Percentiles rank a stretch among this genome's conserved stretches.
Conservation (phyloP, 2,113 vertebrate species). For the Upupa epops region DNA sequence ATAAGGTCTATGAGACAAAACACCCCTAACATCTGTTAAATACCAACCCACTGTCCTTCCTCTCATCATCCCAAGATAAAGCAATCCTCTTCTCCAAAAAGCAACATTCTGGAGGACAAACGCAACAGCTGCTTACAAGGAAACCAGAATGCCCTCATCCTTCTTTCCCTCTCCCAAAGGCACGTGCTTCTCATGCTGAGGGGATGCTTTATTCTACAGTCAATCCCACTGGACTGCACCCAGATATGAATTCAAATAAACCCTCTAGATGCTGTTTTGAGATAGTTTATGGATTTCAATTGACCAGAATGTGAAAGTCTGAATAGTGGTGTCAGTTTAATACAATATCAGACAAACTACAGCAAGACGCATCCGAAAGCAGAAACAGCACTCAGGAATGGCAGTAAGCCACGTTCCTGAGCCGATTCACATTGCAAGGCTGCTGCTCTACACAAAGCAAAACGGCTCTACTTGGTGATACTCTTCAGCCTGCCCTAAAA, state of each 20-base stretch:
- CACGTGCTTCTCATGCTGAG: neutral
- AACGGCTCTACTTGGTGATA: neutral
- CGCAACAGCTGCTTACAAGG: fast-evolving
- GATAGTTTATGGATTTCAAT: fast-evolving
- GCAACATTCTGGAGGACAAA: fast-evolving
- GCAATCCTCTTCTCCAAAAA: neutral
- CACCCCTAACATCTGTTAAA: neutral
- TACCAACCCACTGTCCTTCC: neutral
- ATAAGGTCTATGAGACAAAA: neutral
- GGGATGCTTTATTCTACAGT: neutral
- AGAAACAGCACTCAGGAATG: fast-evolving
- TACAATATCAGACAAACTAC: neutral
- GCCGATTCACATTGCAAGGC: neutral
- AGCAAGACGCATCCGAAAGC: neutral
- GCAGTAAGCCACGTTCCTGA: neutral
- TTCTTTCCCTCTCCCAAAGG: neutral
- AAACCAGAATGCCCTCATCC: neutral
- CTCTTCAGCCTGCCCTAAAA: neutral
- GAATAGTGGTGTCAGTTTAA: neutral
- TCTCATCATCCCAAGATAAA: neutral
- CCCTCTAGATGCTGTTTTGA: neutral
- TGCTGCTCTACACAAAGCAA: neutral
- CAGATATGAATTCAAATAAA: fast-evolving
- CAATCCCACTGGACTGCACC: neutral
- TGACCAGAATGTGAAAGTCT: neutral